These are phyloP conservation scores for Drosophila austrosaltans DNA, from an alignment of 2,888 invertebrate species.

Conservation along the genomic window DNA sequence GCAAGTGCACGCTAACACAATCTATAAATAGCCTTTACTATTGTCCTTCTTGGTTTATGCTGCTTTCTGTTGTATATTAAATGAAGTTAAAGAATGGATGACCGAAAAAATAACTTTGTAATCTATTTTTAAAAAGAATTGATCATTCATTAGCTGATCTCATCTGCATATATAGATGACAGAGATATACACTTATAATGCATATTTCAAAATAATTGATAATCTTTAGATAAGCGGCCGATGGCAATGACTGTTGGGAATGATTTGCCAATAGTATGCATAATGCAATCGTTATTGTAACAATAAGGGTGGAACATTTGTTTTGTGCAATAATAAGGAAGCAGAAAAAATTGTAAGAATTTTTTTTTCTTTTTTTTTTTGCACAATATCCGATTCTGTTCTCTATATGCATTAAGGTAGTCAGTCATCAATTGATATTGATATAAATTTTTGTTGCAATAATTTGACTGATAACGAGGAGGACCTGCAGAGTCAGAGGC, in stretches of 20 bases:
- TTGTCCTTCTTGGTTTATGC: no score
- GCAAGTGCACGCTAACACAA: no score
- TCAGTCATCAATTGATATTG: constrained; percentile 39
- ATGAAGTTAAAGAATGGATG: no score
- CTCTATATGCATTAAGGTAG: constrained; percentile 26
- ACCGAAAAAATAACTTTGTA: no score
- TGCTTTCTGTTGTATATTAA: no score
- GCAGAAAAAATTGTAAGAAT: constrained; percentile 22
- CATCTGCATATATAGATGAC: constrained; percentile 1
- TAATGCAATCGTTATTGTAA: constrained; percentile 34
- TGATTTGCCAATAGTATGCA: constrained; percentile 28
- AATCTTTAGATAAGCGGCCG: constrained; percentile 33
- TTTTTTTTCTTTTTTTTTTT: not conserved
- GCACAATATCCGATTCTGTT: constrained; percentile 25
- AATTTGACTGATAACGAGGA: constrained; percentile 61
- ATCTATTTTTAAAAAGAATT: no score
- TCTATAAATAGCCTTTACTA: no score
- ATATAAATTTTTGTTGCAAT: constrained; percentile 33
- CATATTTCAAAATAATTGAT: constrained; percentile 27
- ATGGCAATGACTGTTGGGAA: constrained; percentile 19
- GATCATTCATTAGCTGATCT: not conserved
- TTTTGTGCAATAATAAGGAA: constrained; percentile 39
- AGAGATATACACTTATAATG: not conserved
- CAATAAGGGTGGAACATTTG: constrained; percentile 39
- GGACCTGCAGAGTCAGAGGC: constrained; percentile 4